phyloP scores from a whole-genome alignment of 1,140 invertebrate species.

The Whitmania pigra region DNA sequence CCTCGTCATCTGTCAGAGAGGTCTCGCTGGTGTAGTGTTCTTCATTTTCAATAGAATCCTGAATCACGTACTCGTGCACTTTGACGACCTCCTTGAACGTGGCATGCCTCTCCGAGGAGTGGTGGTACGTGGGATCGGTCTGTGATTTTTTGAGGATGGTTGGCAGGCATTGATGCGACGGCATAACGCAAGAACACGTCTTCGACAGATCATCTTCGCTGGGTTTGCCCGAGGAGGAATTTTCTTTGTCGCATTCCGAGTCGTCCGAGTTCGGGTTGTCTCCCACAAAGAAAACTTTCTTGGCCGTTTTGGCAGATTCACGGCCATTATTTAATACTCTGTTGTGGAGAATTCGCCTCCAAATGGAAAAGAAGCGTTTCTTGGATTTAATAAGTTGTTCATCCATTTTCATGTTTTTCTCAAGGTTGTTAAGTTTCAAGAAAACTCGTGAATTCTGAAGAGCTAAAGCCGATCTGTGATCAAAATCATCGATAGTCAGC shows the following conservation, averaged over 20 bases:
- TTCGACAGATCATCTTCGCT: neutral
- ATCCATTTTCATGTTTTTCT: conserved; percentile 10
- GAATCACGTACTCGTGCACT: conserved; percentile 5
- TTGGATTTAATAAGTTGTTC: conserved; percentile 1
- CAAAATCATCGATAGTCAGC: neutral
- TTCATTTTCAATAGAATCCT: neutral
- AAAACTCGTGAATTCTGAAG: neutral
- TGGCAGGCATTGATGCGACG: neutral
- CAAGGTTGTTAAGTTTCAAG: neutral
- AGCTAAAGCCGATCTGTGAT: conserved; percentile 3
- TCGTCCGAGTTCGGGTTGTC: neutral
- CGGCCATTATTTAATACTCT: neutral
- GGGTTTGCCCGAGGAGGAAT: neutral
- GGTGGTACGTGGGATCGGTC: neutral
- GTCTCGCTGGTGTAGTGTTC: conserved; percentile 8
- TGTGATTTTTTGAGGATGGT: conserved; percentile 9
- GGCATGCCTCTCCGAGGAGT: conserved; percentile 1
- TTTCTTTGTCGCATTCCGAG: neutral
- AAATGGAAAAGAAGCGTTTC: neutral
- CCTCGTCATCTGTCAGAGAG: neutral
- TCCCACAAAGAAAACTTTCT: neutral
- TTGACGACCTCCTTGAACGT: conserved; percentile 7
- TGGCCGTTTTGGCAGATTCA: neutral
- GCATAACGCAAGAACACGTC: neutral
- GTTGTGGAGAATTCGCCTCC: neutral